These are phyloP conservation scores for Zaprionus nigranus DNA, from an alignment of 1,140 invertebrate genomes.

Conservation along the genomic window DNA sequence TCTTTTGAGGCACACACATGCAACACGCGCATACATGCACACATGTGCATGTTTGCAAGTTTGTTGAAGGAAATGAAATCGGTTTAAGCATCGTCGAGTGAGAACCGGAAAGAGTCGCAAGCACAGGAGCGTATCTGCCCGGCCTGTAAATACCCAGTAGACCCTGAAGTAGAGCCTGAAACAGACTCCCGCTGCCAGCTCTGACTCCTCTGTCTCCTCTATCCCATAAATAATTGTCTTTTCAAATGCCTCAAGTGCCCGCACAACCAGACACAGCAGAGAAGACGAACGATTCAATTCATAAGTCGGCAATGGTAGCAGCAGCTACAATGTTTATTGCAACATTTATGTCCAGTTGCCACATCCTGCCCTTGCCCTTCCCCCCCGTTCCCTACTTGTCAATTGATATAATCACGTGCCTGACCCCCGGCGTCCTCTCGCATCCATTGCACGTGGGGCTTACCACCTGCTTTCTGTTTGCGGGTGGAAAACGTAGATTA, in stretches of 20 bases:
- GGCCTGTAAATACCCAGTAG: slow-evolving; percentile 21
- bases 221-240: neutral
- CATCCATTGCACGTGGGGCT: neutral
- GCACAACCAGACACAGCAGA: neutral
- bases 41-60: slow-evolving; percentile 29
- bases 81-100: slow-evolving; percentile 26
- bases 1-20: slow-evolving; percentile 1
- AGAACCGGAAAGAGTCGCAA: neutral
- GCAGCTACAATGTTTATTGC: slow-evolving; percentile 8
- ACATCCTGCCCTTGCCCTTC: slow-evolving; percentile 15
- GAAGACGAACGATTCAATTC: slow-evolving; percentile 7
- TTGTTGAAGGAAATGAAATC: slow-evolving; percentile 52
- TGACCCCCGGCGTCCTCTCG: neutral
- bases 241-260: neutral
- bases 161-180: neutral
- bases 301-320: neutral
- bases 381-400: neutral
- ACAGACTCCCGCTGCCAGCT: neutral
- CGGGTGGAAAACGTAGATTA: neutral
- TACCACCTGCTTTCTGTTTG: slow-evolving; percentile 1
- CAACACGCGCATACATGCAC: slow-evolving; percentile 2
- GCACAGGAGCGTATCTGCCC: neutral
- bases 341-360: neutral
- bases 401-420: slow-evolving; percentile 24
- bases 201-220: neutral